Evolutionary conservation across 2,888 invertebrate species (phyloP), one percentile per base, ranked within the genome.

Genomic region (Silvanus unidentatus): DNA sequence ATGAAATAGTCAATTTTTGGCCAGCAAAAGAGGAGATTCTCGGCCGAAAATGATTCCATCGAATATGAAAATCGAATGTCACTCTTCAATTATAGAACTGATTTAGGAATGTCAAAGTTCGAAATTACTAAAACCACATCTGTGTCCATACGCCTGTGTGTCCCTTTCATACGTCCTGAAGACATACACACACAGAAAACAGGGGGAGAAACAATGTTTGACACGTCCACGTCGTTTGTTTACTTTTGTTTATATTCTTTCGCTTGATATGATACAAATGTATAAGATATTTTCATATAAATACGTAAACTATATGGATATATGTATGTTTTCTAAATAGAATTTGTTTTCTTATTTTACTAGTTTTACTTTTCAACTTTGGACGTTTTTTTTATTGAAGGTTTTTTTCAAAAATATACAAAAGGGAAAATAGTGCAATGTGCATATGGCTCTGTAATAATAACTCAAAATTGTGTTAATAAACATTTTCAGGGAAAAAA

Each of bases 101-200:
- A 63, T 65, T 64, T 61, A 54, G 61, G 60, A 63, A 65, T 63
- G 63, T 62, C 59, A 63, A 62, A 64, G 61, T 64, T 65, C 58
- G 57, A 58, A 60, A 62, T 64, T 63, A 63, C 61, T 60, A 50
- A 52, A 58, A 55, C 52, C 58, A 54, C 62, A 63, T 61, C 62
- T 64, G 64, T 55, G 62, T 51, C 64, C 64, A 60, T 50, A 53
- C 61, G 37, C 32, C n/a, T 32, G 55, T n/a, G n/a, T 58, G 57
- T 54, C 56, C 54, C 55, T 55, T 53, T 44, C 52, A 22, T 37
- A 53, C 50, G 54, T 52, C 47, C 39, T 43, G 44, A 48, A 60
- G 62, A 59, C 54, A 55, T 13, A 37, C n/a, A n/a, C n/a, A n/a
- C n/a, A n/a, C 37, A 13, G 11, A 12, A 16, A 12, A 16, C 37